Percentiles rank a stretch among this genome's conserved stretches.
Conservation (phyloP, 2,888 invertebrate species). For the Tolmerus cingulatus region DNA sequence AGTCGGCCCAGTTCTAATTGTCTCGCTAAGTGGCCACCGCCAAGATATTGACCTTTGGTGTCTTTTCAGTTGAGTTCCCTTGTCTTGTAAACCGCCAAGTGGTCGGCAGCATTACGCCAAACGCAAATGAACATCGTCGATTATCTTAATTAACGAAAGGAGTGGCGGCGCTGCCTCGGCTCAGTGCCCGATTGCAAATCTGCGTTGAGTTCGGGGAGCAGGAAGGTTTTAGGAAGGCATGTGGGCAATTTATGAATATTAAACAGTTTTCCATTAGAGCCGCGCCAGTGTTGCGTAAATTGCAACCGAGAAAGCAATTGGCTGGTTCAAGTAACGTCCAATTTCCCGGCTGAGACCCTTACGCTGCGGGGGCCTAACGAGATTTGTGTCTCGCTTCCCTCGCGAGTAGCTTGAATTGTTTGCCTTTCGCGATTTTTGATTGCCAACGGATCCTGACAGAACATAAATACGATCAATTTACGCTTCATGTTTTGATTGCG, state of each 20-base stretch:
- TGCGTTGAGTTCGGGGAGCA: neutral
- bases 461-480: neutral
- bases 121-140: neutral
- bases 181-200: neutral
- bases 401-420: neutral
- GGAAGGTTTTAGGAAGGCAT: neutral
- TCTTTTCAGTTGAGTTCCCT: neutral
- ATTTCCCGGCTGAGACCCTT: neutral
- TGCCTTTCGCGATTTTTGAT: neutral
- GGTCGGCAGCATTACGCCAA: neutral
- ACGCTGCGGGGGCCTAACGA: neutral
- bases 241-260: neutral
- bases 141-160: neutral
- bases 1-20: neutral
- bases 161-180: neutral
- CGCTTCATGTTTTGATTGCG: neutral
- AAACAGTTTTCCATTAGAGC: neutral
- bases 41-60: slow-evolving; percentile 25
- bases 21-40: neutral
- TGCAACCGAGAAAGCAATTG: neutral
- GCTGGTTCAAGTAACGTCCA: neutral
- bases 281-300: neutral
- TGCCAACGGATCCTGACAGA: neutral
- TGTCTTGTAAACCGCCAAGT: neutral
- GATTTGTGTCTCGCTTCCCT: neutral